Evolutionary conservation across 2,797 vertebrate genomes (phyloP), one percentile per base, ranked within the genome.

Genomic region (Chaunax sp.): DNA sequence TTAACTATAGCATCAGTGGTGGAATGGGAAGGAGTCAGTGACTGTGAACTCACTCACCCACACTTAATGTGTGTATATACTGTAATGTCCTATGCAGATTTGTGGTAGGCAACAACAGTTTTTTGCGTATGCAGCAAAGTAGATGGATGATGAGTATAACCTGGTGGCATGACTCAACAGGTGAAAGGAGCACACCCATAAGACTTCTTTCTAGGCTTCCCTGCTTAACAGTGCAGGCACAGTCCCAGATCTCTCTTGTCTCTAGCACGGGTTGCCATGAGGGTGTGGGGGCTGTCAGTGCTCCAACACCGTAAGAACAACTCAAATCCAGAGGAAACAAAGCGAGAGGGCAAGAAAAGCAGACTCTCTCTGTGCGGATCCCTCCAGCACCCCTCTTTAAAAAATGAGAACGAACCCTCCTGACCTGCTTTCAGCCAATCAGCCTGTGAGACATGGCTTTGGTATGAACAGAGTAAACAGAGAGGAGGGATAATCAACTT

Each of bases 111-210:
- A 22, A 9, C 35, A 54, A 35, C 16, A 28, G 6, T 71, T 55
- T 23, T 54, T 23, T 72, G 55, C 47, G 20, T 14, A 57, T 18
- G 26, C 54, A 64, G 74, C 28, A 61, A 51, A 47, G 37, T 41
- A 37, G 19, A 51, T n/a, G 22, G 72, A 41, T 19, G 64, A 75
- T 74, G 74, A 84, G 69, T 72, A 38, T 28, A 52, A 20, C 37
- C 59, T 61, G 25, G 62, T 68, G 77, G 87, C 86, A 79, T 92
- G 93, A 93, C 83, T 92, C 87, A 85, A 85, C 78, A 85, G 77
- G 90, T 84, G 85, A 86, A 85, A 70, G 50, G 33, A 76, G 49
- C 90, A 90, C 90, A 14, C 93, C 92, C 84, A 74, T 58, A 33
- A 67, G 81, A 77, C 54, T 68, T 72, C 76, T 80, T 77, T 50